phyloP scores from a whole-genome alignment of 2,888 invertebrate species.

The Athalia circularis region DNA sequence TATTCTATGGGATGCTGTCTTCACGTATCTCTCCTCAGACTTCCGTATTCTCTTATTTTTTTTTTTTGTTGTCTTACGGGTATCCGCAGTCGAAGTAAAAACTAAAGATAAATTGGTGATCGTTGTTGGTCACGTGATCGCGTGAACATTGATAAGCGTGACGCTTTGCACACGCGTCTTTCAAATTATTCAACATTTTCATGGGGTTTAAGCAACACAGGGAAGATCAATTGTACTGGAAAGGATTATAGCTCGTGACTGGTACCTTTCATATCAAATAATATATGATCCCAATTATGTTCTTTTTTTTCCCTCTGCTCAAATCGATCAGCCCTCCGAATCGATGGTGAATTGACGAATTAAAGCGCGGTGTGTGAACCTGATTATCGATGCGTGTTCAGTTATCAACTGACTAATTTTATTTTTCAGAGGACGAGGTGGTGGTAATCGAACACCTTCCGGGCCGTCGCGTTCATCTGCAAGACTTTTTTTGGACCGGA shows the following conservation, averaged over 20 bases:
- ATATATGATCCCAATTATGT: neutral
- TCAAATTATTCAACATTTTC: conserved; percentile 34
- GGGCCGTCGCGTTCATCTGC: conserved; percentile 77
- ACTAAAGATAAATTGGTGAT: conserved; percentile 49
- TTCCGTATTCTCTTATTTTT: neutral
- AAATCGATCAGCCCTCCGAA: neutral
- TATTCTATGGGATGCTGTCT: too few relatives aligned
- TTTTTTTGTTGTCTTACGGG: neutral
- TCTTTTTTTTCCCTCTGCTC: neutral
- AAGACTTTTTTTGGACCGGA: conserved; percentile 94
- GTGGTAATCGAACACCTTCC: conserved; percentile 71
- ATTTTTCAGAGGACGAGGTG: conserved; percentile 68
- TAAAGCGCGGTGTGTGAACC: neutral
- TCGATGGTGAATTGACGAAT: neutral
- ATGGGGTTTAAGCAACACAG: conserved; percentile 18
- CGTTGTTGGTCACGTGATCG: conserved; percentile 62
- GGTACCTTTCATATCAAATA: conserved; percentile 7
- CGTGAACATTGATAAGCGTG: conserved; percentile 54
- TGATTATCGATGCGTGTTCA: neutral
- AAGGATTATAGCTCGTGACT: conserved; percentile 26
- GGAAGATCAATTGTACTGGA: conserved; percentile 23
- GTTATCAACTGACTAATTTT: neutral
- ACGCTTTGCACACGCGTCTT: conserved; percentile 31
- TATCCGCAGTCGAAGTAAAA: conserved; percentile 10
- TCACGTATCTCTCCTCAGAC: neutral